Conservation (phyloP, 2,797 vertebrate species). For the Euphonia xanthogaster region DNA sequence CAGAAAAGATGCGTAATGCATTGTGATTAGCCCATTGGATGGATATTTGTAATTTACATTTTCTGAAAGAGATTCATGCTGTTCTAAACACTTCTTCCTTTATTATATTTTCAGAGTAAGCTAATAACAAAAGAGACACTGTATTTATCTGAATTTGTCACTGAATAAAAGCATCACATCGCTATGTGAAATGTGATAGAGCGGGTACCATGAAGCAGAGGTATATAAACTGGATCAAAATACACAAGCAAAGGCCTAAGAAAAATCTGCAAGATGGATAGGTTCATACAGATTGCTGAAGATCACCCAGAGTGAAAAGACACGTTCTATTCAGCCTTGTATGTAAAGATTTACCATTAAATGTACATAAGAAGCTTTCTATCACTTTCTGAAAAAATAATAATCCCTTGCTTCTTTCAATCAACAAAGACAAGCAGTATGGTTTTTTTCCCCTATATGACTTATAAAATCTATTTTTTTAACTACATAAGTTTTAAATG, state of each 20-base stretch:
- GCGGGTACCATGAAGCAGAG: neutral
- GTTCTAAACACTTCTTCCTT: constrained; percentile 1
- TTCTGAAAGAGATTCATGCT: neutral
- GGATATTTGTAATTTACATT: constrained; percentile 39
- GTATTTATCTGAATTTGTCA: neutral
- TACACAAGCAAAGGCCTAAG: neutral
- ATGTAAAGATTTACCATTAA: neutral
- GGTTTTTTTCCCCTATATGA: neutral
- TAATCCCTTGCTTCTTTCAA: neutral
- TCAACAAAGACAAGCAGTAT: neutral
- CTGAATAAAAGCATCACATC: neutral
- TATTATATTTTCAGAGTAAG: constrained; percentile 19
- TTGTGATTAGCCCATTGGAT: constrained; percentile 14
- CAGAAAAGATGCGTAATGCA: neutral
- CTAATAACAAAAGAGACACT: neutral
- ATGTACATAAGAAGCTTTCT: neutral
- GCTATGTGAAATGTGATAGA: neutral
- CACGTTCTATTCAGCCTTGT: neutral
- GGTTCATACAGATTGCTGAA: neutral
- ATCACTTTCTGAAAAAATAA: neutral
- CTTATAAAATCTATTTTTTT: neutral
- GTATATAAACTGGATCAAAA: neutral
- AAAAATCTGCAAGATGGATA: neutral
- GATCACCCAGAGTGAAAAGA: neutral
- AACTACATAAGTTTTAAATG: neutral